These are phyloP conservation scores for Galago senegalensis DNA, from an alignment of 2,797 vertebrate genomes.

Conservation along the genomic window DNA sequence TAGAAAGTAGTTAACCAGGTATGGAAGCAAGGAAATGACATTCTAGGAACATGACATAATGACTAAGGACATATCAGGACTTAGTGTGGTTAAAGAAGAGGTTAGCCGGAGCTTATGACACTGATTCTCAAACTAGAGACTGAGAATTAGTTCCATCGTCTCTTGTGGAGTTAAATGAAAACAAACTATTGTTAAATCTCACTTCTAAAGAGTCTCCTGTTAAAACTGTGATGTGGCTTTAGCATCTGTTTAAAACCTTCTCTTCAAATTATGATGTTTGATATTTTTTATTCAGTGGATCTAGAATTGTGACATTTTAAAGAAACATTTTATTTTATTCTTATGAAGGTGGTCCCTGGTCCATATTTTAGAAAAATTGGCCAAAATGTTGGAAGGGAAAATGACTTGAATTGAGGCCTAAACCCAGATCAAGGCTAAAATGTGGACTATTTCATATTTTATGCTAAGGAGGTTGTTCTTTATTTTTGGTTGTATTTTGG, in stretches of 20 bases:
- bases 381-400: neutral
- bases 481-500: neutral
- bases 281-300: neutral
- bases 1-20: neutral
- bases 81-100: neutral
- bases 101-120: neutral
- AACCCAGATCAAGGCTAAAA: neutral
- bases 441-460: neutral
- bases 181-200: neutral
- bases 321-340: neutral
- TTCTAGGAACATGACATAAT: neutral
- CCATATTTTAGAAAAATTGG: neutral
- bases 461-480: neutral
- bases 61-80: neutral
- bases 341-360: neutral
- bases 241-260: neutral
- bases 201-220: neutral
- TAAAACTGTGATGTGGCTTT: neutral
- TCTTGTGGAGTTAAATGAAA: neutral
- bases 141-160: neutral
- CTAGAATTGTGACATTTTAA: neutral
- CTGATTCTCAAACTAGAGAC: neutral
- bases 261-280: neutral
- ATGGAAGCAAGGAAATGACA: neutral
- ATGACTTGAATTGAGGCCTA: neutral